A percentile compares a stretch with the other conserved stretches of the same genome.
phyloP scores from a whole-genome alignment of 1,140 invertebrate genomes.

The Rhagoletis zephyria region DNA sequence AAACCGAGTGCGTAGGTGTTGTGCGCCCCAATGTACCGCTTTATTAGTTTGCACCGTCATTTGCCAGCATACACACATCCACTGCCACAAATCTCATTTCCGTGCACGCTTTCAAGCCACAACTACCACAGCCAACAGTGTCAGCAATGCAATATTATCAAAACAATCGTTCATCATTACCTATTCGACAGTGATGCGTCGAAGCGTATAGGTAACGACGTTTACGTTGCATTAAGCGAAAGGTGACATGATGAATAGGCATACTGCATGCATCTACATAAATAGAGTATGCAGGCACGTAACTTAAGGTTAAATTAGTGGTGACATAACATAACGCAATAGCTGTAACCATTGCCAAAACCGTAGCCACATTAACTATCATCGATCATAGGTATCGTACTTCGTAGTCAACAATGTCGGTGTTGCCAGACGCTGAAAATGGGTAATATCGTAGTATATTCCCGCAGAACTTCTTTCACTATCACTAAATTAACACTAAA shows the following conservation, averaged over 20 bases:
- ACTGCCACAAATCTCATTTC: neutral
- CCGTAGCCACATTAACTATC: no score
- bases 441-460: no score
- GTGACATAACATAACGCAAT: no score
- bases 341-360: no score
- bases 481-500: no score
- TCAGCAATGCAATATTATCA: neutral
- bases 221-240: neutral
- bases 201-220: neutral
- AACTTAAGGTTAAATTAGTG: neutral
- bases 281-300: neutral
- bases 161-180: constrained; percentile 32
- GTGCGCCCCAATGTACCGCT: no score
- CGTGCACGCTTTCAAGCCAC: neutral
- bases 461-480: no score
- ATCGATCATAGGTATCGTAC: no score
- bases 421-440: no score
- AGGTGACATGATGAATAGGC: neutral
- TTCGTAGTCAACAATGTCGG: no score
- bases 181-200: neutral
- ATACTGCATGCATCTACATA: neutral
- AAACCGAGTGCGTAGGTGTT: neutral
- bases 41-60: no score
- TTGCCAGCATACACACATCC: neutral
- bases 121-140: neutral